These are phyloP conservation scores for Dendrolimus punctatus DNA, from an alignment of 1,140 invertebrate genomes.

Conservation along the genomic window DNA sequence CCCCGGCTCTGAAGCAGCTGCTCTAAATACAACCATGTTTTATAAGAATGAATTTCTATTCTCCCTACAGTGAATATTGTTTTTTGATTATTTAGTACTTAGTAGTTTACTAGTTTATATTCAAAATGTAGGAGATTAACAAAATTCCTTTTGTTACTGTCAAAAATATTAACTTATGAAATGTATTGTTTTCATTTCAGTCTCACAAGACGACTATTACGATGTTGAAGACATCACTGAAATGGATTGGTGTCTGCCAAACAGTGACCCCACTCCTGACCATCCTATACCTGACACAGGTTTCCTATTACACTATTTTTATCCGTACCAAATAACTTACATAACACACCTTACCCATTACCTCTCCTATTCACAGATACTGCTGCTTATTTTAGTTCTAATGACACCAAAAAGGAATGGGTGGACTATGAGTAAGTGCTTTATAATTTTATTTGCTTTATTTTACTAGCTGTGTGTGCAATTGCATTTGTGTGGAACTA, in stretches of 20 bases:
- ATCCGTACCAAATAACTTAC: conserved; percentile 13
- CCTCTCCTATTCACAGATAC: conserved; percentile 13
- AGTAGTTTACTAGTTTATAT: too few relatives aligned
- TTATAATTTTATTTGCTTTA: too few relatives aligned
- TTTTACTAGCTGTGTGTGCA: too few relatives aligned
- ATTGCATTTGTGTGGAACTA: too few relatives aligned
- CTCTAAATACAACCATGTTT: too few relatives aligned
- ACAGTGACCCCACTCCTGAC: conserved; percentile 18
- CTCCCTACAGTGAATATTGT: too few relatives aligned
- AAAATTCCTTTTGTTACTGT: too few relatives aligned
- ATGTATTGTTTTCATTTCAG: conserved; percentile 16
- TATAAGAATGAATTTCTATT: too few relatives aligned
- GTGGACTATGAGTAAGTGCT: background rate
- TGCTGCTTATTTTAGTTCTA: background rate
- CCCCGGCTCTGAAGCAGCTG: too few relatives aligned
- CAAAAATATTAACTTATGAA: conserved; percentile 1
- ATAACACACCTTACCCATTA: conserved; percentile 16
- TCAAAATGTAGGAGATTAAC: too few relatives aligned
- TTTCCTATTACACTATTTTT: conserved; percentile 19
- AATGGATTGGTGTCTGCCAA: conserved; percentile 42
- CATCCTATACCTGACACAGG: conserved; percentile 31
- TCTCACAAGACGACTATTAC: conserved; percentile 40
- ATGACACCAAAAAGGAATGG: background rate
- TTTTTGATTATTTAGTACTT: too few relatives aligned
- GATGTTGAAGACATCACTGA: conserved; percentile 49